Percentiles rank a stretch among this genome's conserved stretches.
phyloP scores from a whole-genome alignment of 1,140 invertebrate species.

The Trichoplusia ni region DNA sequence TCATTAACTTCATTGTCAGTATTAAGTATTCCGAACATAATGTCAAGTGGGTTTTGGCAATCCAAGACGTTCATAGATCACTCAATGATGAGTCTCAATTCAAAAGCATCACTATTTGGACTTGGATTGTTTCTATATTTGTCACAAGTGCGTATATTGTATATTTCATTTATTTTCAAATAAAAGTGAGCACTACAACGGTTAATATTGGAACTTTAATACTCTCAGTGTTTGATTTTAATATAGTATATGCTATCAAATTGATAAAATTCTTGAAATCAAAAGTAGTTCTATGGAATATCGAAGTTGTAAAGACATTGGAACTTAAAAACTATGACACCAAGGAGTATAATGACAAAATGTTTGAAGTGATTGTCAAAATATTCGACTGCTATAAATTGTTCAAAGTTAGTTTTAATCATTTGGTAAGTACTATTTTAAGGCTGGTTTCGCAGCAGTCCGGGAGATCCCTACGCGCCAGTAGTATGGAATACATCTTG shows the following conservation, averaged over 20 bases:
- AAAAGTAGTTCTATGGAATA: slow-evolving; percentile 1
- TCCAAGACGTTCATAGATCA: no score
- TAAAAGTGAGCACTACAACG: neutral
- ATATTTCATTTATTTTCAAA: neutral
- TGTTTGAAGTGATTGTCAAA: neutral
- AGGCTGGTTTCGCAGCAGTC: no score
- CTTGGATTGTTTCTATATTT: neutral
- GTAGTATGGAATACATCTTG: no score
- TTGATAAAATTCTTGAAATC: neutral
- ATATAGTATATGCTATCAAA: slow-evolving; percentile 6
- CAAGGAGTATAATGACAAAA: neutral
- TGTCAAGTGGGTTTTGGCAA: no score
- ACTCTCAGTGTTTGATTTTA: neutral
- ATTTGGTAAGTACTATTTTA: neutral
- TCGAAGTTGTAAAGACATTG: neutral
- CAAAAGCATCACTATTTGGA: neutral
- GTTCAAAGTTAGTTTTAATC: neutral
- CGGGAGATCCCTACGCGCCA: no score
- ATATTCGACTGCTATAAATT: neutral
- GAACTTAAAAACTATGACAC: neutral
- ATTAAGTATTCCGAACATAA: no score
- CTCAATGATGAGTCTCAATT: neutral
- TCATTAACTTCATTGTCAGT: no score
- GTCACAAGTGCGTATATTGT: neutral
- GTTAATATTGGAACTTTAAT: neutral